Conservation (phyloP, 2,888 invertebrate species). For the Phyllotreta striolata region DNA sequence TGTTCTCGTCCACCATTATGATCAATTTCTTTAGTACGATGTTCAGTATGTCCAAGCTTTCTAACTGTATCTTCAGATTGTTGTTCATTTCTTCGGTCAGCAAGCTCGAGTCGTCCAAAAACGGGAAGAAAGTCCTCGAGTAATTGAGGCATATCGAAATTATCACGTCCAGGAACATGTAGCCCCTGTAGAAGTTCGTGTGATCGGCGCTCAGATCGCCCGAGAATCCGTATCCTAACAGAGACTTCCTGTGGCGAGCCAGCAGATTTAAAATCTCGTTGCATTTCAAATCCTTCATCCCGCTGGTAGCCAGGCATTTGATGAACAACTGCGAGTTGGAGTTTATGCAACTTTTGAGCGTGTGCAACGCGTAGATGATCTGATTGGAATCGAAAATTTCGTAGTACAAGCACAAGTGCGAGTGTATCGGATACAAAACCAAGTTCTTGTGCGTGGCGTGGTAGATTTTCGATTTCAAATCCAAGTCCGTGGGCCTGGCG, state of each 20-base stretch:
- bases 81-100: constrained; percentile 74
- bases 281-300: constrained; percentile 66
- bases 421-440: constrained; percentile 77
- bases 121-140: constrained; percentile 80
- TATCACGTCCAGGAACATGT: constrained; percentile 83
- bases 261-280: constrained; percentile 69
- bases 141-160: constrained; percentile 80
- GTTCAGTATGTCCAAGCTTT: constrained; percentile 77
- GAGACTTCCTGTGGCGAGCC: constrained; percentile 80
- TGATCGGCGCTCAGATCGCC: constrained; percentile 72
- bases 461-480: constrained; percentile 50
- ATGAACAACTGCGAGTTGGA: constrained; percentile 78
- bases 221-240: constrained; percentile 75
- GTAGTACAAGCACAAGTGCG: constrained; percentile 83
- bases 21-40: constrained; percentile 76
- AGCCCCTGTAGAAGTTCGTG: constrained; percentile 74
- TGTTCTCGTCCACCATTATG: constrained; percentile 77
- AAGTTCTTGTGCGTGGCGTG: constrained; percentile 52
- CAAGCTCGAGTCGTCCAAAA: constrained; percentile 72
- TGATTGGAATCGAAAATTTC: constrained; percentile 80
- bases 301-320: constrained; percentile 79
- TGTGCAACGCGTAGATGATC: constrained; percentile 76
- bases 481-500: constrained; percentile 50
- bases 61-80: constrained; percentile 80
- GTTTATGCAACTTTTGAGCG: constrained; percentile 74